These are phyloP conservation scores for Lordiphosa stackelbergi DNA, from an alignment of 1,140 invertebrate species.

Conservation along the genomic window DNA sequence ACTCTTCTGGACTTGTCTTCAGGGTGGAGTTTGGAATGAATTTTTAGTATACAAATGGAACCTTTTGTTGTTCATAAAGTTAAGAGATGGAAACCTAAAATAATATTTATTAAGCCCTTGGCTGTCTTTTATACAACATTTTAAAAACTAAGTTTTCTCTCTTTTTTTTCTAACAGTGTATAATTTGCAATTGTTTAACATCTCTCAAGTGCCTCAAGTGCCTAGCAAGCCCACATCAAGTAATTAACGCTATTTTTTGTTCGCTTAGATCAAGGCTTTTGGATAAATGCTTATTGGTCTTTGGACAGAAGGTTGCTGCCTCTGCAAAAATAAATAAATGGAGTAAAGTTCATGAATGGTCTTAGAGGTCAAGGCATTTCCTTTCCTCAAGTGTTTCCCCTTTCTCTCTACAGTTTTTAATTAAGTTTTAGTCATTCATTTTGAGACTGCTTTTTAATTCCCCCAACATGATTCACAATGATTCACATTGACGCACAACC, in stretches of 20 bases:
- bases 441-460: slow-evolving; percentile 13
- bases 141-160: too few relatives aligned
- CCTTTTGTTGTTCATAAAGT: too few relatives aligned
- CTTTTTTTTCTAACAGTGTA: slow-evolving; percentile 7
- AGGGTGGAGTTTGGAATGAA: too few relatives aligned
- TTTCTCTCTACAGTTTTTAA: background rate
- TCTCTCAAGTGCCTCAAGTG: slow-evolving; percentile 56
- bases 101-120: too few relatives aligned
- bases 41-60: too few relatives aligned
- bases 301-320: background rate
- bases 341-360: slow-evolving; percentile 39
- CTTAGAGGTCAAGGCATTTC: background rate
- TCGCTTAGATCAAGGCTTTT: slow-evolving; percentile 18
- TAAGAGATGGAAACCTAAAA: too few relatives aligned
- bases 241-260: slow-evolving; percentile 12
- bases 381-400: background rate
- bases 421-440: slow-evolving; percentile 1
- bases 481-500: slow-evolving; percentile 8
- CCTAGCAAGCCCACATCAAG: slow-evolving; percentile 39
- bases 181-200: slow-evolving; percentile 2
- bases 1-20: too few relatives aligned
- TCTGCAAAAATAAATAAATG: slow-evolving; percentile 13
- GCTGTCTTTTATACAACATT: background rate
- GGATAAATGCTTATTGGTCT: slow-evolving; percentile 5
- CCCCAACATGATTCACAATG: slow-evolving; percentile 33